Evolutionary conservation across 1,140 invertebrate genomes (phyloP).

Genomic region (Arctopsyche grandis): DNA sequence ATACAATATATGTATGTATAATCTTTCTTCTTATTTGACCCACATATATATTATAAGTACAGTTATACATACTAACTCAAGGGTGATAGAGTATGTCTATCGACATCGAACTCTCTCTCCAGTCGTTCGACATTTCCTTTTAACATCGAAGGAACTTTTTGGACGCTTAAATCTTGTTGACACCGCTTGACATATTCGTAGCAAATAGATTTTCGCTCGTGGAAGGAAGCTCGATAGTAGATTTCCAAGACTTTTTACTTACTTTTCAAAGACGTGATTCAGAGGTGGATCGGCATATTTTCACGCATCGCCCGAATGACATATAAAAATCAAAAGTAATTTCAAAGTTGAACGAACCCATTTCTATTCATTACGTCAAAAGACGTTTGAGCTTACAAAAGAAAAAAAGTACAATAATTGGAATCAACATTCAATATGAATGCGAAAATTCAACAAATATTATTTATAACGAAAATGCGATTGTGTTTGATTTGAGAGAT

Average conservation of each 20-base stretch:
- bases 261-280: slow-evolving; percentile 15
- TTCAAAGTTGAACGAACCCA: too few relatives aligned
- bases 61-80: too few relatives aligned
- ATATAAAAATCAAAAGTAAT: too few relatives aligned
- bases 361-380: too few relatives aligned
- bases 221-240: background rate
- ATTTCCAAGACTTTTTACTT: slow-evolving; percentile 14
- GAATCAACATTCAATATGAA: too few relatives aligned
- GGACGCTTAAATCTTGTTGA: slow-evolving; percentile 33
- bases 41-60: too few relatives aligned
- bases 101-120: background rate
- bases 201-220: slow-evolving; percentile 23
- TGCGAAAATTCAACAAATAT: too few relatives aligned
- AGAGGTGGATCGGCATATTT: slow-evolving; percentile 3
- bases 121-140: slow-evolving; percentile 18
- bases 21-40: background rate
- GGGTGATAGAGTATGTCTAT: too few relatives aligned
- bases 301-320: background rate
- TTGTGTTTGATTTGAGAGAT: too few relatives aligned
- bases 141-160: background rate
- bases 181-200: slow-evolving; percentile 34
- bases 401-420: too few relatives aligned
- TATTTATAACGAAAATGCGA: too few relatives aligned
- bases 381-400: too few relatives aligned
- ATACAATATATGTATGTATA: background rate